Evolutionary conservation across 2,888 invertebrate species (phyloP), one percentile per base, ranked within the genome.

Genomic region (Pristionchus japonicus): DNA sequence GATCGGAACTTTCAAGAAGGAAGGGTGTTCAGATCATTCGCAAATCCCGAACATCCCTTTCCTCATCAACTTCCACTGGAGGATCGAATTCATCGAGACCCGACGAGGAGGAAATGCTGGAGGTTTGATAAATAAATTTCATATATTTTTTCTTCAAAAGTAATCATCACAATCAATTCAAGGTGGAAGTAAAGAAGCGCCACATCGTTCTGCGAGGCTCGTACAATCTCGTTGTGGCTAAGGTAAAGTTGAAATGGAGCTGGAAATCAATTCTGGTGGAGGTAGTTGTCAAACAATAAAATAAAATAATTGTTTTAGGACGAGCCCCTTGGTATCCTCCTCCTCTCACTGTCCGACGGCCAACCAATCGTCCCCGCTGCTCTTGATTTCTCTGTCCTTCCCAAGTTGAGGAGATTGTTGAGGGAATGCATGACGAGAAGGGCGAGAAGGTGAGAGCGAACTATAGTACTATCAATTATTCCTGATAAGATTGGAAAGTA

Each of bases 311-410:
- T 80, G 13, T 13, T 3, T 47, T 49, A 84, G 86, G 86, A 86
- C 11, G 86, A 86, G 47, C 86, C 86, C 27, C 49, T 86, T 6
- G 86, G 86, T 67, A 9, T 43, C 23, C 86, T 86, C 47, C 86
- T 86, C 4, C 86, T 86, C 27, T 86, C 86, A 15, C 67, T 86
- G 43, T 86, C 86, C 34, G 67, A 86, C 17, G 86, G 67, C 4
- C 86, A 67, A 47, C 67, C 67, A 64, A 86, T 86, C 20, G 86
- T 86, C 20, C 87, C 87, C 3, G 74, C 87, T 9, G 87, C 87
- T 17, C 77, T 87, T 27, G 87, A 87, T 57, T 87, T 87, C 87
- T 87, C 87, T 23, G 31, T 87, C 23, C 77, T 87, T 52, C 87
- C 87, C 40, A 47, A 57, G 20, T 74, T 87, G 37, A 47, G 31